Evolutionary conservation across 2,113 vertebrate genomes (phyloP).

Genomic region (Tympanuchus pallidicinctus): DNA sequence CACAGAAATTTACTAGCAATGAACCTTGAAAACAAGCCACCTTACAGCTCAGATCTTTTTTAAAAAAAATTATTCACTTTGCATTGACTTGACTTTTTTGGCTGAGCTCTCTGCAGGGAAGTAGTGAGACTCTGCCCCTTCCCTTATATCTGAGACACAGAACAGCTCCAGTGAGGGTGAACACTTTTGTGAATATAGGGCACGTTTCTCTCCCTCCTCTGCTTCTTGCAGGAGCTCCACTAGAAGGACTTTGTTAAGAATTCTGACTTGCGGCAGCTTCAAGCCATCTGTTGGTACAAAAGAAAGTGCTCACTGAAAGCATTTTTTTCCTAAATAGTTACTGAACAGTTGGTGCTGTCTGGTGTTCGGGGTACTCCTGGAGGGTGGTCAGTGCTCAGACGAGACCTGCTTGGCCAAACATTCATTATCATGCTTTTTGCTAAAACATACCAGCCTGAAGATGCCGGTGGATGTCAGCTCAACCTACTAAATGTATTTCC

Average conservation of each 20-base stretch:
- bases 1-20: neutral
- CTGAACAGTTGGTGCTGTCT: conserved; percentile 7
- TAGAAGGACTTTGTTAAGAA: conserved; percentile 2
- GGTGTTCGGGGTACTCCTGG: neutral
- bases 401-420: neutral
- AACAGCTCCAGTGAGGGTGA: neutral
- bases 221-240: neutral
- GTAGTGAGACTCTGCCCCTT: neutral
- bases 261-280: neutral
- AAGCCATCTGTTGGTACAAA: conserved; percentile 33
- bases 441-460: neutral
- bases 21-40: neutral
- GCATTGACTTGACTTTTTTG: neutral
- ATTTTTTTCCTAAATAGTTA: neutral
- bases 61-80: neutral
- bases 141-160: neutral
- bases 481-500: neutral
- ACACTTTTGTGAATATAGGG: neutral
- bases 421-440: neutral
- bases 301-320: neutral
- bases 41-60: neutral
- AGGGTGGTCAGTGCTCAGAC: neutral
- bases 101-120: conserved; percentile 3
- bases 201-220: neutral
- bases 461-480: neutral